Evolutionary conservation across 2,113 vertebrate species (phyloP), one percentile per base, ranked within the genome.

Genomic region (Lepus americanus): DNA sequence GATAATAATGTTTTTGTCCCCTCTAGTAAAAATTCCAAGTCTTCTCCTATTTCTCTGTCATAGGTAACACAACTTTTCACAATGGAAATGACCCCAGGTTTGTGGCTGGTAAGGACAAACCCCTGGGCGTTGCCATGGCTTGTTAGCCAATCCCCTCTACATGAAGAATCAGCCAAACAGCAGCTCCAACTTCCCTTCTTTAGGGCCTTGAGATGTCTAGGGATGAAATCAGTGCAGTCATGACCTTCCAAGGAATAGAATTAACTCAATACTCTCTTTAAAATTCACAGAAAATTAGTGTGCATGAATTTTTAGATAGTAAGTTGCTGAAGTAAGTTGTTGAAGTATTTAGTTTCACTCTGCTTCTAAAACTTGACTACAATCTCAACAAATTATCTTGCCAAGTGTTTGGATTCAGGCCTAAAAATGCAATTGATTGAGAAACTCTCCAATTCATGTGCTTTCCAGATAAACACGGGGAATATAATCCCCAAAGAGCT

Each of bases 401-500:
- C n/a, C 16, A 77, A 64, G 6, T 92, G 29, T 55, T 89, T 81
- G 64, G 73, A 61, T 90, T 59, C 6, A 90, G 7, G 7, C 25
- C 76, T 77, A 61, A 84, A 80, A 89, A 87, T 87, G 23, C 13
- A 12, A 73, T 81, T 61, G 66, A 3, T 78, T 87, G 66, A 92
- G 33, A 88, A 90, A 81, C 19, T 36, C 53, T 83, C 44, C 55
- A 80, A 89, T 20, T 49, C 39, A 89, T n/a, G 72, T 27, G 33
- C 20, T 93, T 92, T 51, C 22, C 20, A 66, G 61, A 79, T 19
- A 55, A 63, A 6, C 10, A 29, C 5, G 72, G 61, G n/a, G 66
- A 92, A 36, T 95, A 64, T 31, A 79, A 92, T 76, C 55, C 44
- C n/a, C 20, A 67, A 92, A 76, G 69, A 11, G 9, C 11, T 94